A percentile compares a stretch with the other conserved stretches of the same genome.
phyloP scores from a whole-genome alignment of 35 echinoderm and acorn worm genomes.

The Stichopus chloronotus region DNA sequence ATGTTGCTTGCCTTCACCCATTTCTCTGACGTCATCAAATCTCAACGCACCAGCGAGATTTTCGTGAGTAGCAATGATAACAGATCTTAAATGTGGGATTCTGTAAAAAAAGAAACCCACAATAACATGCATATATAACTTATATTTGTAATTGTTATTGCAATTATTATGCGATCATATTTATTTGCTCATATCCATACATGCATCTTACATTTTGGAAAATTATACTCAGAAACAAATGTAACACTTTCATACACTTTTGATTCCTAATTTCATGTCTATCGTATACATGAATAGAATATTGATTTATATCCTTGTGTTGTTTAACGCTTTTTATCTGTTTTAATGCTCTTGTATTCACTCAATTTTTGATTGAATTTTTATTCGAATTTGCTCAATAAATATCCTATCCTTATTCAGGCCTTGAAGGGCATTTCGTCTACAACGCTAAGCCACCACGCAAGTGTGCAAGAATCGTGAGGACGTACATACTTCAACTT shows the following conservation, averaged over 20 bases:
- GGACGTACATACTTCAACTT: too few relatives aligned
- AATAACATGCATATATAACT: too few relatives aligned
- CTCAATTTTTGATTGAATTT: too few relatives aligned
- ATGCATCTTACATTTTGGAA: neutral
- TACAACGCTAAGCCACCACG: neutral
- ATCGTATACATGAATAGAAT: neutral
- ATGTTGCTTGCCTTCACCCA: constrained; percentile 17
- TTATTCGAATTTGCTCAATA: too few relatives aligned
- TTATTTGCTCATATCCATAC: neutral
- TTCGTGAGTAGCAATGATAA: neutral
- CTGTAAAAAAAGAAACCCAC: neutral
- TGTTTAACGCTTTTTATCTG: too few relatives aligned
- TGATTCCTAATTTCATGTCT: neutral
- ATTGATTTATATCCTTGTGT: too few relatives aligned
- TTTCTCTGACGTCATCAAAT: constrained; percentile 40
- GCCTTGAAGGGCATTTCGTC: neutral
- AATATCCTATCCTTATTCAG: too few relatives aligned
- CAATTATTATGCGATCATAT: too few relatives aligned
- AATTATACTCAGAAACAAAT: neutral
- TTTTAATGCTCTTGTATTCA: too few relatives aligned
- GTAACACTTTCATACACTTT: neutral
- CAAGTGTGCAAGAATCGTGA: too few relatives aligned
- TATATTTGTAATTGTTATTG: too few relatives aligned
- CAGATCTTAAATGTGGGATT: neutral
- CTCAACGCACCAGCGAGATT: neutral